Conservation (phyloP, 2,888 invertebrate species). For the Choristoneura rosaceana region DNA sequence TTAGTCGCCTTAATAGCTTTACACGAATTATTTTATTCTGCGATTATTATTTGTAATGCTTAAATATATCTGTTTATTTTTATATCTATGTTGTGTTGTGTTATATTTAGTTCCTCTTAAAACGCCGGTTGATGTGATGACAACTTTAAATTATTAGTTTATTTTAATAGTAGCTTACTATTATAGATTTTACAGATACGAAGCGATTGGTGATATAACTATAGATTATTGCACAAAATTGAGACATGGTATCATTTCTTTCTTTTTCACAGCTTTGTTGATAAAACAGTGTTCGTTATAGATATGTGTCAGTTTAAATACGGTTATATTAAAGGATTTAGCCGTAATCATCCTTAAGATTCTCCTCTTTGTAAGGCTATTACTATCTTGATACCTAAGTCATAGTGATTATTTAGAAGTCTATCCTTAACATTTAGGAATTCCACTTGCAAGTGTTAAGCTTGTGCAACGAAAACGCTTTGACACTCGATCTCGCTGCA, state of each 20-base stretch:
- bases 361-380: constrained; percentile 69
- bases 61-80: constrained; percentile 53
- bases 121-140: constrained; percentile 35
- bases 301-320: constrained; percentile 62
- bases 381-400: constrained; percentile 76
- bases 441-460: constrained; percentile 65
- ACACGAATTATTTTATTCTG: constrained; percentile 58
- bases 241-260: constrained; percentile 27
- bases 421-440: constrained; percentile 62
- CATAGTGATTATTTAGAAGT: constrained; percentile 72
- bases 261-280: constrained; percentile 21
- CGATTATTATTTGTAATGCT: constrained; percentile 53
- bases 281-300: constrained; percentile 43
- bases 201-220: constrained; percentile 19
- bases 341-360: constrained; percentile 64
- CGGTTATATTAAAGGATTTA: constrained; percentile 48
- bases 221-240: constrained; percentile 40
- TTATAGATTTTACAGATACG: constrained; percentile 16
- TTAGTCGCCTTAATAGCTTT: constrained; percentile 71
- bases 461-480: constrained; percentile 70
- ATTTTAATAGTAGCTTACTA: constrained; percentile 17
- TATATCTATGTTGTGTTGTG: constrained; percentile 55
- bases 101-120: constrained; percentile 37
- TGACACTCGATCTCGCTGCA: constrained; percentile 74
- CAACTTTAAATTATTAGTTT: constrained; percentile 30